Evolutionary conservation across 1,140 invertebrate species (phyloP).

Genomic region (Rhyacophila brunnea): DNA sequence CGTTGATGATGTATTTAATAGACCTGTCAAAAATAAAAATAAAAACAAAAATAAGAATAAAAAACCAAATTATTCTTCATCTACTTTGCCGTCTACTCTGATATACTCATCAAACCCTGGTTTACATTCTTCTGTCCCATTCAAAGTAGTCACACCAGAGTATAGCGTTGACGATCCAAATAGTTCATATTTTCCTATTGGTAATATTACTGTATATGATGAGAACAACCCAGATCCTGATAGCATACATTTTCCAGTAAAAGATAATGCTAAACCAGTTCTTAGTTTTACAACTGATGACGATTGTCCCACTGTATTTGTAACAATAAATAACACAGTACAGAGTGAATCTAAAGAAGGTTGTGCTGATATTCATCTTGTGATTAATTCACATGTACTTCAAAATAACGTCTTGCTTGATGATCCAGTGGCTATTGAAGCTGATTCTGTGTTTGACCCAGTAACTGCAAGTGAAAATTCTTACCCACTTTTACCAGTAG

Average conservation of each 20-base stretch:
- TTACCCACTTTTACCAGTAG: neutral
- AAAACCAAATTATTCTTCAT: slow-evolving; percentile 2
- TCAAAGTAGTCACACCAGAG: slow-evolving; percentile 12
- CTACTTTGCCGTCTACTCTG: slow-evolving; percentile 1
- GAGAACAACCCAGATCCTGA: slow-evolving; percentile 7
- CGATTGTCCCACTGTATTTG: slow-evolving; percentile 23
- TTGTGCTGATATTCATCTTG: slow-evolving; percentile 27
- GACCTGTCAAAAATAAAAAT: slow-evolving; percentile 7
- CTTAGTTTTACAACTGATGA: slow-evolving; percentile 2
- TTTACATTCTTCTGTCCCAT: neutral
- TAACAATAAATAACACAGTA: slow-evolving; percentile 28
- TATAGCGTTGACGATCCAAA: neutral
- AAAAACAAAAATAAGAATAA: neutral
- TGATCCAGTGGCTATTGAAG: neutral
- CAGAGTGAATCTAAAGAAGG: slow-evolving; percentile 22
- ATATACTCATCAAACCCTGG: slow-evolving; percentile 13
- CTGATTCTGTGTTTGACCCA: slow-evolving; percentile 1
- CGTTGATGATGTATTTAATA: slow-evolving; percentile 14
- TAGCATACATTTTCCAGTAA: slow-evolving; percentile 6
- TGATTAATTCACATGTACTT: slow-evolving; percentile 25
- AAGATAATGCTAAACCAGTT: neutral
- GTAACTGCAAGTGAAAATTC: slow-evolving; percentile 4
- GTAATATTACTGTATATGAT: neutral
- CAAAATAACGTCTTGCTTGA: slow-evolving; percentile 14
- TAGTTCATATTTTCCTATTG: neutral